Evolutionary conservation across 2,113 vertebrate genomes (phyloP).

Genomic region (Fregata magnificens): DNA sequence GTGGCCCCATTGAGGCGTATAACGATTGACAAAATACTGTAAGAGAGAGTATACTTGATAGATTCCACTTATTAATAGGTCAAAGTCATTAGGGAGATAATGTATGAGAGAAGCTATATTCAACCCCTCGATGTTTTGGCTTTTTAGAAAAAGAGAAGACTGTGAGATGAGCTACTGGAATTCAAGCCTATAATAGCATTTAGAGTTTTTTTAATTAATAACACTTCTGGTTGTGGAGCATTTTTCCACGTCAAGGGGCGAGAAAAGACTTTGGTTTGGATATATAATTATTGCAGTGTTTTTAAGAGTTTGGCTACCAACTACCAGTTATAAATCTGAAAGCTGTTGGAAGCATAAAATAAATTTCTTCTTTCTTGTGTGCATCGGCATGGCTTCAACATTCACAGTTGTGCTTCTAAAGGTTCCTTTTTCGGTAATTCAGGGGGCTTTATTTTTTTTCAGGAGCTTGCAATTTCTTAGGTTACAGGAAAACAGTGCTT

Average conservation of each 20-base stretch:
- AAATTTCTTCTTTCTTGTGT: background rate
- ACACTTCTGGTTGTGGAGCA: background rate
- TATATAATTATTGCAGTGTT: background rate
- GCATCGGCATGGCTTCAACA: background rate
- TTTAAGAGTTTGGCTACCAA: background rate
- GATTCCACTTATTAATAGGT: constrained; percentile 64
- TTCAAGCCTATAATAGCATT: background rate
- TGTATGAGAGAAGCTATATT: constrained; percentile 11
- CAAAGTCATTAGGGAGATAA: constrained; percentile 62
- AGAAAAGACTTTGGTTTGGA: background rate
- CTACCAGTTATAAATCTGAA: background rate
- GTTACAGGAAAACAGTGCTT: background rate
- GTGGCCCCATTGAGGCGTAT: constrained; percentile 51
- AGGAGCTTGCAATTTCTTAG: background rate
- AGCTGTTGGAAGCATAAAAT: background rate
- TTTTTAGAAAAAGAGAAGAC: background rate
- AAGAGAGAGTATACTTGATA: constrained; percentile 53
- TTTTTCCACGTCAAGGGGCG: background rate
- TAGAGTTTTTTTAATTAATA: background rate
- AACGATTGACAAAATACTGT: constrained; percentile 60
- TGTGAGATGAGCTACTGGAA: background rate
- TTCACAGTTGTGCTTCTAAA: background rate
- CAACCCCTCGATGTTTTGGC: background rate
- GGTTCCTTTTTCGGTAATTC: background rate
- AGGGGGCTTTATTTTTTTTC: background rate